Percentiles rank a stretch among this genome's conserved stretches.
Evolutionary conservation across 2,888 invertebrate genomes (phyloP).

Genomic region (Thumatha senex): DNA sequence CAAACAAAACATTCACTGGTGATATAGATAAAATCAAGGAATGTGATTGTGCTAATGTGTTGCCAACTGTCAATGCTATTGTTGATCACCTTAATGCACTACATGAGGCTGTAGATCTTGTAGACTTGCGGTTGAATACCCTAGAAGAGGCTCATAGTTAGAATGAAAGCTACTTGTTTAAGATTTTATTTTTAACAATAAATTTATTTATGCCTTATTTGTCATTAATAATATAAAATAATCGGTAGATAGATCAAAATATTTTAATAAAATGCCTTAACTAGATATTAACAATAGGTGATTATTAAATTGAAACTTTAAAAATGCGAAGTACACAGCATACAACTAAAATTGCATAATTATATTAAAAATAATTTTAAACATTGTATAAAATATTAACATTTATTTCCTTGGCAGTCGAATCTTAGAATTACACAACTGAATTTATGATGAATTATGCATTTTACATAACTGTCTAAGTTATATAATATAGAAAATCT

Average conservation of each 20-base stretch:
- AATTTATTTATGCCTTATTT: background rate
- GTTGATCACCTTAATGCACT: constrained; percentile 82
- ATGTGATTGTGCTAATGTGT: constrained; percentile 72
- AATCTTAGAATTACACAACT: background rate
- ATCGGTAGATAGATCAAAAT: constrained; percentile 21
- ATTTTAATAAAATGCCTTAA: constrained; percentile 48
- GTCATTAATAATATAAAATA: background rate
- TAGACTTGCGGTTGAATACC: constrained; percentile 80
- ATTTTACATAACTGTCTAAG: background rate
- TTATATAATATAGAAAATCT: background rate
- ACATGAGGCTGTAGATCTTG: constrained; percentile 79
- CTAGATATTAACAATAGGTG: constrained; percentile 18
- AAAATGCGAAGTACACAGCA: constrained; percentile 7
- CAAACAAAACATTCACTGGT: constrained; percentile 46
- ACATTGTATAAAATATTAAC: constrained; percentile 17
- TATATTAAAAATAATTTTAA: constrained; percentile 10
- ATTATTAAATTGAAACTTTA: constrained; percentile 17
- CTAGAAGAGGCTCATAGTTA: constrained; percentile 70
- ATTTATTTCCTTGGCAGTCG: constrained; percentile 24
- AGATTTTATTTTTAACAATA: background rate
- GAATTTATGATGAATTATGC: background rate
- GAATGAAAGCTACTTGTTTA: constrained; percentile 13
- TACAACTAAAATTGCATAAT: constrained; percentile 16
- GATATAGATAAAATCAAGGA: constrained; percentile 47
- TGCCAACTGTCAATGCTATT: constrained; percentile 79